These are phyloP conservation scores for Protophormia terraenovae DNA, from an alignment of 2,888 invertebrate species.

Conservation along the genomic window DNA sequence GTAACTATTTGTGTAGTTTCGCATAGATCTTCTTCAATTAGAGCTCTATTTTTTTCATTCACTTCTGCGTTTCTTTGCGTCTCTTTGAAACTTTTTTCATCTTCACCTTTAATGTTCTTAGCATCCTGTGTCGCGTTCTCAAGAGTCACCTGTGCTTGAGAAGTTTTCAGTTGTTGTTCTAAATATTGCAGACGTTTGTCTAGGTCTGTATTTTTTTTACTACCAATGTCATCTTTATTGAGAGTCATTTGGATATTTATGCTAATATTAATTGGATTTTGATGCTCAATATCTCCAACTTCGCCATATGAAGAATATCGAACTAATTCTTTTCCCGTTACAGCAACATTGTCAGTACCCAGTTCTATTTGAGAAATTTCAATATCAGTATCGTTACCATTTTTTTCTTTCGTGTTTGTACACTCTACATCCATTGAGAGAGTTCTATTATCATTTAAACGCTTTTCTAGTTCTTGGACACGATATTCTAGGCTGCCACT, in stretches of 20 bases:
- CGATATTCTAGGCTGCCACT: conserved; percentile 73
- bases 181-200: conserved; percentile 74
- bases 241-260: conserved; percentile 78
- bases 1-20: conserved; percentile 16
- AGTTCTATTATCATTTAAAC: conserved; percentile 75
- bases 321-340: conserved; percentile 76
- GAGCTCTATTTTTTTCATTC: background rate
- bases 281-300: conserved; percentile 72
- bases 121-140: background rate
- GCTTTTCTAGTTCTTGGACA: conserved; percentile 77
- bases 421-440: conserved; percentile 71
- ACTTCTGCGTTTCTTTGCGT: background rate
- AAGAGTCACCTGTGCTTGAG: conserved; percentile 4
- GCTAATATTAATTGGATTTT: conserved; percentile 77
- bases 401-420: conserved; percentile 55
- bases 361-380: conserved; percentile 49
- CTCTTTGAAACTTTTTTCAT: background rate
- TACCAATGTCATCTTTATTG: conserved; percentile 70
- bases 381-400: conserved; percentile 48
- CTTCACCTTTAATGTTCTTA: background rate
- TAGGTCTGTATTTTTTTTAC: conserved; percentile 63
- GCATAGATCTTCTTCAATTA: background rate
- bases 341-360: conserved; percentile 70
- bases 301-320: conserved; percentile 75
- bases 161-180: conserved; percentile 73